These are phyloP conservation scores for Hyles euphorbiae DNA, from an alignment of 1,140 invertebrate genomes.

Conservation along the genomic window DNA sequence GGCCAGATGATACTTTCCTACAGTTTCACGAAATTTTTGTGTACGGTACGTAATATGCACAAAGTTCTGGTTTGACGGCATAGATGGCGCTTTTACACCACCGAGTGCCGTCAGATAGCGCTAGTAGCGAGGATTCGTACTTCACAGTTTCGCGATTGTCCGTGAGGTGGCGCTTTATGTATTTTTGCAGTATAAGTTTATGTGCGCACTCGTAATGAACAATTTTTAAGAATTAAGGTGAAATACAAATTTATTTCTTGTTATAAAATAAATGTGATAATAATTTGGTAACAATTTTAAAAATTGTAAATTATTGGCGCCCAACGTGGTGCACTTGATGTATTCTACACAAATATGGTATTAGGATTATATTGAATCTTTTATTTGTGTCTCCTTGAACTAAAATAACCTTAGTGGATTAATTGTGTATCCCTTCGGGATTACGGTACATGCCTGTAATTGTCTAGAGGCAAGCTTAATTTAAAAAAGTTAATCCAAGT, in stretches of 20 bases:
- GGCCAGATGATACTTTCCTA: no score
- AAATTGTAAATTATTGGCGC: no score
- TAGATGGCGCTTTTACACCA: no score
- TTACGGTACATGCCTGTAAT: not conserved
- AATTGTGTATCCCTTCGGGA: not conserved
- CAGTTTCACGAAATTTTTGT: no score
- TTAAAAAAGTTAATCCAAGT: slow-evolving; percentile 28
- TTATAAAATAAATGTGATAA: not conserved
- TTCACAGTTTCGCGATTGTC: not conserved
- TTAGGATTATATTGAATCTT: not conserved
- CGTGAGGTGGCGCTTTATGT: not conserved
- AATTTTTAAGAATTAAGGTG: not conserved
- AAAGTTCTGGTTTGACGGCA: no score
- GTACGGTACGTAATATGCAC: no score
- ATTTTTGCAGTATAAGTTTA: not conserved
- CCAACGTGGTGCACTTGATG: no score
- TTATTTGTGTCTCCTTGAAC: not conserved
- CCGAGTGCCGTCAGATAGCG: not conserved
- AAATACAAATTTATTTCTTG: not conserved
- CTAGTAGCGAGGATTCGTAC: not conserved
- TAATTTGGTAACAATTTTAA: no score
- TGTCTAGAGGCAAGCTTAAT: slow-evolving; percentile 22
- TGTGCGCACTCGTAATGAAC: not conserved
- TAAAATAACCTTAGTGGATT: not conserved
- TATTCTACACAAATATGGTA: no score